Base-by-base conservation (phyloP, 2,888 invertebrate species). In the Andrena minutula region DNA sequence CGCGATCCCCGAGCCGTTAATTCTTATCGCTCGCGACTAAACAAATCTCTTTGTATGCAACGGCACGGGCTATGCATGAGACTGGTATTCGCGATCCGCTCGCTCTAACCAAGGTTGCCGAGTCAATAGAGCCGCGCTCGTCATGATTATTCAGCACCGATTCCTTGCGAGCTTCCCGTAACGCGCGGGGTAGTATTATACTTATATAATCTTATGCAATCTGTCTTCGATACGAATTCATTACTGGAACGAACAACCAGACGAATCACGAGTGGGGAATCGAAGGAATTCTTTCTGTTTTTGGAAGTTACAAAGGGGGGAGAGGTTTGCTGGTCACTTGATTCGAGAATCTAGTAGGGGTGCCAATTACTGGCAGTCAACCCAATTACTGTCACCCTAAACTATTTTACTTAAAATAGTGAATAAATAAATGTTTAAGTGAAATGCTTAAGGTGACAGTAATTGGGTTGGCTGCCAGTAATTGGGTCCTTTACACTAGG, bases 161-260 rank as follows among this genome's bases (percentile, higher is more conserved):
- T 20, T 58, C 66, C 41, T 28, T 49, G 20, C 20, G 58, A 20
- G 26, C 47, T 51, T 76, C 56, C 49, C 47, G 28, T 65, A 51
- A 49, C 23, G 7, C 28, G 10, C 20, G 1, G 7, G 2, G 0
- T 4, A 26, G 64, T 61, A 35, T 41, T 28, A 61, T 41, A n/a
- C 20, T 83, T 82, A 71, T 53, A 56, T 84, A 79, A 79, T 51
- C 35, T 84, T 74, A 66, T 23, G 66, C 76, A 76, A 74, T 61
- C 16, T 49, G 5, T 7, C 23, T 69, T 30, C n/a, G 35, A 35
- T 10, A 2, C 20, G 6, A 10, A 32, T 8, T 30, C 6, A 20
- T 32, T 4, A 30, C 6, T 3, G 1, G 10, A 65, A 65, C n/a
- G 5, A 63, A 7, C 23, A 32, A 16, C 2, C 3, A 30, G 6